Base-by-base conservation (phyloP, 92 coral and sea anemone species). In the Palythoa grandis region DNA sequence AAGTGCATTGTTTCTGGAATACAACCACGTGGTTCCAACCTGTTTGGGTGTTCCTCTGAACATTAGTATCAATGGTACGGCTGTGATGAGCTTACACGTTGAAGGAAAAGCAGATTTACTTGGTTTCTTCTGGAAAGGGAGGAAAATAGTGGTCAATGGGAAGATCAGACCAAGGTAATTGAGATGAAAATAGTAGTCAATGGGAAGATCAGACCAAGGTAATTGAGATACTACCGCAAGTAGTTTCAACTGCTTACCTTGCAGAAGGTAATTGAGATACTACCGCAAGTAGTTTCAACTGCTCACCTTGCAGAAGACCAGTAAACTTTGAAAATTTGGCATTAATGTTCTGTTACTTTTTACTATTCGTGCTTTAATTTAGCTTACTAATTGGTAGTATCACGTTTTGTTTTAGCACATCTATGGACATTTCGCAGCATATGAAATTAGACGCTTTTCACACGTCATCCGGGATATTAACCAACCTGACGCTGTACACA, bases 41-140 rank as follows among this genome's bases (percentile, higher is more conserved):
- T 79, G 91, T 68, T 82, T 92, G 83, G 95, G 95, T 67, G 72
- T 92, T 60, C 95, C 95, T 3, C 82, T 92, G 89, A 87, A 87
- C 83, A 68, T 92, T 13, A 84, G 88, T 40, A 78, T 90, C 71
- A 92, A 92, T 76, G 95, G 93, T 53, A 83, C 93, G 5, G 79
- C 88, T 52, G 91, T 90, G 14, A 67, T 82, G 58, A 90, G 91
- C 72, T 63, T 87, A 48, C 77, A 92, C 67, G 89, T 92, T 70
- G 84, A 82, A 19, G 93, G 91, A 25, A 87, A 87, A 66, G 95
- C 93, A 14, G 95, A 92, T 73, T 69, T 92, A 47, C 85, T 77
- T 74, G 78, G 86, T 25, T 52, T 90, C 57, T 90, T 92, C 88
- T 90, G 87, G 95, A 83, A 68, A 1, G 40, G 57, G 39, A 83